phyloP scores from a whole-genome alignment of 2,113 vertebrate genomes.

The Corynorhinus townsendii region DNA sequence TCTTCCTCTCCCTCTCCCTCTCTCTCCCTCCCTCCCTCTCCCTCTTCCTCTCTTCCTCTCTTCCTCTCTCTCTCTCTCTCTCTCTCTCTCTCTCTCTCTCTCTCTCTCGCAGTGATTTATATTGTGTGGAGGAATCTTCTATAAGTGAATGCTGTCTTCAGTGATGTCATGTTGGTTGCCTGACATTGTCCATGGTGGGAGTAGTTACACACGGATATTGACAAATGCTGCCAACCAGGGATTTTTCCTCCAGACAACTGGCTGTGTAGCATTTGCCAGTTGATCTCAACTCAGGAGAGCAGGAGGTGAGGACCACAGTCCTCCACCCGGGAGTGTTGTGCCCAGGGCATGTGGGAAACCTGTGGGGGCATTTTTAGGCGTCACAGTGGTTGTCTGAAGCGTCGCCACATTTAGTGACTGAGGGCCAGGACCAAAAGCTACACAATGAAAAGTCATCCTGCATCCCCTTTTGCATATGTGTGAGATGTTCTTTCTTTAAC shows the following conservation, averaged over 20 bases:
- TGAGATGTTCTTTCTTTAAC: neutral
- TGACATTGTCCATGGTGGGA: neutral
- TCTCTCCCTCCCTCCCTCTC: neutral
- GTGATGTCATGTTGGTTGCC: too few relatives aligned
- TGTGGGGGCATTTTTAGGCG: accelerated
- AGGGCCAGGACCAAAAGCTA: neutral
- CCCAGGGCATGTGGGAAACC: neutral
- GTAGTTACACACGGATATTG: neutral
- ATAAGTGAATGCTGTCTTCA: too few relatives aligned
- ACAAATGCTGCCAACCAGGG: neutral
- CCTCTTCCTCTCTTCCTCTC: neutral
- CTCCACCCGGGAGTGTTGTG: neutral
- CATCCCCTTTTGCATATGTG: neutral
- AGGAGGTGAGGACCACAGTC: too few relatives aligned
- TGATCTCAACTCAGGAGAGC: neutral
- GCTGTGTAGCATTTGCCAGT: neutral
- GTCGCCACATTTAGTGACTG: neutral
- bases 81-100: too few relatives aligned
- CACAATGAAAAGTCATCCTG: accelerated
- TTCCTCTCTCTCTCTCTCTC: too few relatives aligned
- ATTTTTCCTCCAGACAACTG: neutral
- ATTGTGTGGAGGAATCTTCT: too few relatives aligned
- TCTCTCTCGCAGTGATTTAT: too few relatives aligned
- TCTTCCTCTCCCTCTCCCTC: neutral
- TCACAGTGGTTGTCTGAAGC: neutral